Conservation (phyloP, 2,888 invertebrate genomes). For the Desoria tigrina region DNA sequence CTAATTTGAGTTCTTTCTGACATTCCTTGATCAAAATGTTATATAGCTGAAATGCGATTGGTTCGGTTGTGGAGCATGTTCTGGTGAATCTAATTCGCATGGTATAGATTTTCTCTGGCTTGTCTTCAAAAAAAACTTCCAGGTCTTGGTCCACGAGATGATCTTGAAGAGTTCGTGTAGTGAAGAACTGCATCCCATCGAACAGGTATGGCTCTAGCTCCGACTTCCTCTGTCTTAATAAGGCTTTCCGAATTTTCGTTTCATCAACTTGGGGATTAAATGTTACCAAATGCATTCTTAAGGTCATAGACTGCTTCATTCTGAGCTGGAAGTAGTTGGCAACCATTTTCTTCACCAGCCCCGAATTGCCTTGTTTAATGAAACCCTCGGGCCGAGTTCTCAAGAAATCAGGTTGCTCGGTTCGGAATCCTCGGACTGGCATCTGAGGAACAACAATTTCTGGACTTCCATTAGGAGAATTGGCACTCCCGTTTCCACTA, state of each 20-base stretch:
- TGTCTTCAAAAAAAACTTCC: neutral
- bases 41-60: neutral
- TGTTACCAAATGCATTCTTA: neutral
- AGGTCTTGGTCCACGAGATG: neutral
- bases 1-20: neutral
- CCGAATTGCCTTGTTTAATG: conserved; percentile 56
- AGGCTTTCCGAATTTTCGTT: neutral
- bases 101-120: neutral
- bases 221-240: neutral
- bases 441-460: neutral
- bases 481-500: neutral
- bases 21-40: neutral
- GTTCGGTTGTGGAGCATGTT: neutral
- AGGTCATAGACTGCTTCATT: neutral
- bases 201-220: conserved; percentile 2
- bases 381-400: neutral
- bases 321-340: conserved; percentile 11
- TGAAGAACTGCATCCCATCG: conserved; percentile 1
- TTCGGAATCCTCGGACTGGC: neutral
- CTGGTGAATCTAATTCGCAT: neutral
- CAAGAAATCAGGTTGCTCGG: neutral
- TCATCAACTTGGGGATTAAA: neutral
- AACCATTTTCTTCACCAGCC: neutral
- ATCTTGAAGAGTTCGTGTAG: neutral
- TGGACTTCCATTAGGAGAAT: neutral